Evolutionary conservation across 2,113 vertebrate species (phyloP), one percentile per base, ranked within the genome.

Genomic region (Poeciliopsis retropinna): DNA sequence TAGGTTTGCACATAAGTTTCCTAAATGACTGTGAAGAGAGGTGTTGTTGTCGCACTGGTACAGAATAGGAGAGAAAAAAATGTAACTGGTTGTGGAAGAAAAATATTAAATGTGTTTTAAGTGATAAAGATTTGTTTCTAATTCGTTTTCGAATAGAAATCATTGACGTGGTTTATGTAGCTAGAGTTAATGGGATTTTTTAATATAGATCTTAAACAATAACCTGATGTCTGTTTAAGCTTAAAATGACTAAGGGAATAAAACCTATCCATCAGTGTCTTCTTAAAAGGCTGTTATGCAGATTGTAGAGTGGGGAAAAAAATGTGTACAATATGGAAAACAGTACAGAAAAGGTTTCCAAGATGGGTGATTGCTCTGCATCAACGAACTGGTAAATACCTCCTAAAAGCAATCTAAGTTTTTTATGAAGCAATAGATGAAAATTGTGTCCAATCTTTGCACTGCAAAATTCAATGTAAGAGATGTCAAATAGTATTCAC

Each of bases 211-310:
- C 79, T 84, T 75, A 80, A 82, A 89, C 70, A 78, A 76, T 78
- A 69, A 72, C 68, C 54, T 25, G 12, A 30, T 71, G 70, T 78
- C 71, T 37, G 73, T 44, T 80, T 30, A 66, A 75, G 37, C 74
- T 82, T 70, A 76, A 73, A 74, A 89, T 76, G 37, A 71, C 61
- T 75, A 13, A 31, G 78, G 81, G 81, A 80, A 85, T 78, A 74
- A 70, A 73, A 37, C 31, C 67, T 4, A 65, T 75, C 76, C 79
- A 79, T 64, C 69, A 15, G 60, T 78, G 71, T 80, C 78, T 83
- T 81, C 78, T 83, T 83, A 86, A 84, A 75, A 62, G 54, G 25
- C 71, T 83, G 87, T 78, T 81, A 90, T 76, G 84, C 83, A 83
- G 71, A 66, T 54, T 76, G 79, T 51, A 32, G 32, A 82, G 60